These are phyloP conservation scores for Apus apus DNA, from an alignment of 2,113 vertebrate genomes.

Conservation along the genomic window DNA sequence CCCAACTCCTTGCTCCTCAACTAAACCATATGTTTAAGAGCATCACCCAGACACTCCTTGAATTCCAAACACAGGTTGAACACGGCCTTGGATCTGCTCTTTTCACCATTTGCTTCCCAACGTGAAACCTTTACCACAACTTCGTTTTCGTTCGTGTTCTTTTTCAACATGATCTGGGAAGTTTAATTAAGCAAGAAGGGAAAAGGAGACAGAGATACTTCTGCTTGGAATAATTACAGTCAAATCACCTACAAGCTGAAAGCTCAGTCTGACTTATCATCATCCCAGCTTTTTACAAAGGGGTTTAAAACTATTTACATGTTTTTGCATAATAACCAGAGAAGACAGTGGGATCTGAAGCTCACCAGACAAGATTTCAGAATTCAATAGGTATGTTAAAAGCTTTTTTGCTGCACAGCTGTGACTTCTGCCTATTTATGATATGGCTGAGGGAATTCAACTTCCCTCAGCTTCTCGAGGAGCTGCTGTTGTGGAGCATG, in stretches of 20 bases:
- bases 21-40: accelerated
- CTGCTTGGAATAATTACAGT: neutral
- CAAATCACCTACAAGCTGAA: neutral
- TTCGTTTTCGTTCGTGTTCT: neutral
- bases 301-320: neutral
- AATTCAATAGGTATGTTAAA: neutral
- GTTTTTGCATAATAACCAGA: neutral
- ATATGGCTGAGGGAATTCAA: neutral
- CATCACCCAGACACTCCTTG: accelerated
- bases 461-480: neutral
- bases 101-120: neutral
- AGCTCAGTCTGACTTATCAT: neutral
- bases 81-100: neutral
- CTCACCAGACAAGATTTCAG: neutral
- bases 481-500: neutral
- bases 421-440: neutral
- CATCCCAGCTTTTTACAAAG: neutral
- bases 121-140: neutral
- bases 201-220: neutral
- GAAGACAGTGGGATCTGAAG: neutral
- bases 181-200: slow-evolving; percentile 26
- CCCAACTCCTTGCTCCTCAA: neutral
- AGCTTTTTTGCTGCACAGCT: neutral
- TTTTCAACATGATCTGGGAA: neutral
- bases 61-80: too few relatives aligned